These are phyloP conservation scores for Fundulus diaphanus DNA, from an alignment of 2,797 vertebrate species.

Conservation along the genomic window DNA sequence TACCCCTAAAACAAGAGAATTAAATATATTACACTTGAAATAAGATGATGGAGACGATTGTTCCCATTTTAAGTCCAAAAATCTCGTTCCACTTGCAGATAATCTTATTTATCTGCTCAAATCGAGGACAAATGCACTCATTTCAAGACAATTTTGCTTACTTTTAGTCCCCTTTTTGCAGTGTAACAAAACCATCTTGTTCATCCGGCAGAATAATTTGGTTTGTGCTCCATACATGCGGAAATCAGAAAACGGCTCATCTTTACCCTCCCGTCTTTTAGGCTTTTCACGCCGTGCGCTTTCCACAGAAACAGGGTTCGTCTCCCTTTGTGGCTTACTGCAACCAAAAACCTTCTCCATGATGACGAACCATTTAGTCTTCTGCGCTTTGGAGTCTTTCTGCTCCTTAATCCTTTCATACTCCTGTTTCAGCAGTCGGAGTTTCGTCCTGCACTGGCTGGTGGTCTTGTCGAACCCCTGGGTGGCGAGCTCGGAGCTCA, in stretches of 20 bases:
- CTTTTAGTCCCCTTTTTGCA: too few relatives aligned
- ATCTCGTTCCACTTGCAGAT: too few relatives aligned
- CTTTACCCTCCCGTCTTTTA: conserved; percentile 16
- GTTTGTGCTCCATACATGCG: not conserved
- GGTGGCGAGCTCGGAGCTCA: conserved; percentile 48
- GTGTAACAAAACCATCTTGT: not conserved
- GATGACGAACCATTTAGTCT: conserved; percentile 34
- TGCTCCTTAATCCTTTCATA: conserved; percentile 26
- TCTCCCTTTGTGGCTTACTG: not conserved
- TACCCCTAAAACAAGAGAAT: too few relatives aligned
- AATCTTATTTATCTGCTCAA: too few relatives aligned
- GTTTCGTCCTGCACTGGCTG: conserved; percentile 31
- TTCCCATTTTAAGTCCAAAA: too few relatives aligned
- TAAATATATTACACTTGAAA: too few relatives aligned
- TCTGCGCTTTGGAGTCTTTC: conserved; percentile 11
- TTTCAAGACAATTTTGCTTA: too few relatives aligned
- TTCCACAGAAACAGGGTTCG: not conserved
- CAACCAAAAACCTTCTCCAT: conserved; percentile 33
- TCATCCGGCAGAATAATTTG: not conserved
- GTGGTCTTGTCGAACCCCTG: conserved; percentile 54
- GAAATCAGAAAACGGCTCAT: not conserved
- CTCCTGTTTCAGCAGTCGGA: conserved; percentile 29
- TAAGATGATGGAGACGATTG: too few relatives aligned
- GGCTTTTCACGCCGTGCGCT: conserved; percentile 1
- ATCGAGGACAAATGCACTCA: too few relatives aligned